Evolutionary conservation across 2,888 invertebrate genomes (phyloP).

Genomic region (Drosophila birchii): DNA sequence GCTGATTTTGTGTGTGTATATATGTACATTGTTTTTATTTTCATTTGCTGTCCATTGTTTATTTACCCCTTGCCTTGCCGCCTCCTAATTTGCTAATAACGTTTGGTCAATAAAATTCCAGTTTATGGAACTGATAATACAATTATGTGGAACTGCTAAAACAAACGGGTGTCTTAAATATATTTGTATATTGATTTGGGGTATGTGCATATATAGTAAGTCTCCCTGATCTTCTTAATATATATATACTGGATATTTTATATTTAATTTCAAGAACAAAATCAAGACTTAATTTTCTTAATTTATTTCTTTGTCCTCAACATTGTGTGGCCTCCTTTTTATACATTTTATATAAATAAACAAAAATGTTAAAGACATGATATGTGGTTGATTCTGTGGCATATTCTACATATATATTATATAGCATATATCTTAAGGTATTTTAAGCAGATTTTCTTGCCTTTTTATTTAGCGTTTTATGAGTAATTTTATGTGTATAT

Average conservation of each 20-base stretch:
- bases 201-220: neutral
- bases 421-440: conserved; percentile 12
- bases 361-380: conserved; percentile 28
- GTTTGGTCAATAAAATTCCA: conserved; percentile 45
- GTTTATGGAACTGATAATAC: conserved; percentile 45
- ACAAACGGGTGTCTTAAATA: conserved; percentile 3
- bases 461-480: conserved; percentile 26
- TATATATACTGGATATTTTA: neutral
- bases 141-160: conserved; percentile 40
- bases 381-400: conserved; percentile 8
- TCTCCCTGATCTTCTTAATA: conserved; percentile 4
- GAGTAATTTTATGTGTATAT: conserved; percentile 38
- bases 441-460: conserved; percentile 10
- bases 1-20: conserved; percentile 8
- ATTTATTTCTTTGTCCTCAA: conserved; percentile 58
- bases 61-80: conserved; percentile 16
- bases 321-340: conserved; percentile 11
- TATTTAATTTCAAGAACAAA: conserved; percentile 17
- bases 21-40: conserved; percentile 12
- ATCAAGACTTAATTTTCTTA: conserved; percentile 20
- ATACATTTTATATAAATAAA: conserved; percentile 33
- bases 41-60: conserved; percentile 25
- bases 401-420: conserved; percentile 5
- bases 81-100: conserved; percentile 41
- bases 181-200: neutral